A percentile compares a stretch with the other conserved stretches of the same genome.
These are phyloP conservation scores for Beaufortia kweichowensis DNA, from an alignment of 2,113 vertebrate genomes.

Conservation along the genomic window DNA sequence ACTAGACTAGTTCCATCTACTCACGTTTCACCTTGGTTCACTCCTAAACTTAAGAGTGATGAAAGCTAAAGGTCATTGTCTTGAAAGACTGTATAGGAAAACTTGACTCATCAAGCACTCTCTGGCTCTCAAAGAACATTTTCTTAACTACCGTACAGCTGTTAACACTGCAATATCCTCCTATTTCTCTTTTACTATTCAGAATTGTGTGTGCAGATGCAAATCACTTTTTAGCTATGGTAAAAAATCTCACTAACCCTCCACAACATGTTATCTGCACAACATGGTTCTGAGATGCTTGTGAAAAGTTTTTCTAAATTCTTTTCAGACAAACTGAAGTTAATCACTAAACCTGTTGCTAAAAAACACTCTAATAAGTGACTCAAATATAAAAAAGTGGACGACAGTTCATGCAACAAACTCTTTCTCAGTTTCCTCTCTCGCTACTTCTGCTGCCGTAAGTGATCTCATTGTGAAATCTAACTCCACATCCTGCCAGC, in stretches of 20 bases:
- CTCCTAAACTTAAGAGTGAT: background rate
- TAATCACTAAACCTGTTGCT: background rate
- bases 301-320: background rate
- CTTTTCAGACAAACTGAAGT: background rate
- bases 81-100: background rate
- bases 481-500: background rate
- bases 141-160: background rate
- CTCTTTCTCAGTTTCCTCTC: background rate
- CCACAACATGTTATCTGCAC: background rate
- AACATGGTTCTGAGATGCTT: background rate
- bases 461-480: background rate
- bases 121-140: background rate
- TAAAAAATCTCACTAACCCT: background rate
- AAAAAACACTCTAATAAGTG: background rate
- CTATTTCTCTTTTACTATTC: background rate
- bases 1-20: background rate
- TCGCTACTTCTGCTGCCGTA: background rate
- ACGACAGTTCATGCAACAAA: background rate
- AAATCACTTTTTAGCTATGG: background rate
- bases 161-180: background rate
- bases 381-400: too few species aligned
- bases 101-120: slow-evolving; percentile 30
- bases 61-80: background rate
- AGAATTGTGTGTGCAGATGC: background rate
- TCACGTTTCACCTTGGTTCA: background rate